Conservation (phyloP, 2,888 invertebrate genomes). For the Megaustenia siamemsis region DNA sequence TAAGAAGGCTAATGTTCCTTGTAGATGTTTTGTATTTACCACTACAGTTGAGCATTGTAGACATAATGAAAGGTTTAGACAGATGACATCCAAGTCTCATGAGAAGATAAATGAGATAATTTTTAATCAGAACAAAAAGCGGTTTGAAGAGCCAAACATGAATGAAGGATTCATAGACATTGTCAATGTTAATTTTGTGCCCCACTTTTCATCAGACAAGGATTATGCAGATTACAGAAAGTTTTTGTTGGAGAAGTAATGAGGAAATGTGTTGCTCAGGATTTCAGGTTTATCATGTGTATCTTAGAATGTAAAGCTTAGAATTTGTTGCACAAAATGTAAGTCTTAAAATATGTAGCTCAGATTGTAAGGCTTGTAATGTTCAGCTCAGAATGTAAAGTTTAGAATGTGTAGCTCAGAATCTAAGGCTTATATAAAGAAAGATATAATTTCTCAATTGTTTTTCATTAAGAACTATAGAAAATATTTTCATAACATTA, state of each 20-base stretch:
- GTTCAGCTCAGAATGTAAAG: too few relatives aligned
- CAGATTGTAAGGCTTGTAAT: too few relatives aligned
- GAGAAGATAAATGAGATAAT: conserved; percentile 89
- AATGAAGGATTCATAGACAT: conserved; percentile 93
- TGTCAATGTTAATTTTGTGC: conserved; percentile 89
- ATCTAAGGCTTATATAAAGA: too few relatives aligned
- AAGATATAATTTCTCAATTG: too few relatives aligned
- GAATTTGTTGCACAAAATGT: too few relatives aligned
- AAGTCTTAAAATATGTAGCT: too few relatives aligned
- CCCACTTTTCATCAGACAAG: conserved; percentile 86
- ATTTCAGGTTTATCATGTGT: too few relatives aligned
- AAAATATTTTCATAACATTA: too few relatives aligned
- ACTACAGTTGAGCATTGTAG: conserved; percentile 86
- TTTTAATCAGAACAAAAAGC: conserved; percentile 90
- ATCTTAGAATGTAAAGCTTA: too few relatives aligned
- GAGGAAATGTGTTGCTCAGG: too few relatives aligned
- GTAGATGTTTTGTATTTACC: conserved; percentile 90
- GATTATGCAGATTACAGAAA: conserved; percentile 89
- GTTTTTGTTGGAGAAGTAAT: conserved; percentile 83
- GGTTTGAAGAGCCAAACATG: conserved; percentile 87
- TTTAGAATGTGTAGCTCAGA: too few relatives aligned
- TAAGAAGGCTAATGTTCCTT: conserved; percentile 81
- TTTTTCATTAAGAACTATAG: too few relatives aligned
- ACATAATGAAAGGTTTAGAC: conserved; percentile 93
- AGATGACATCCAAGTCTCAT: conserved; percentile 85